These are phyloP conservation scores for Chalcis sispes DNA, from an alignment of 2,888 invertebrate species.

Conservation along the genomic window DNA sequence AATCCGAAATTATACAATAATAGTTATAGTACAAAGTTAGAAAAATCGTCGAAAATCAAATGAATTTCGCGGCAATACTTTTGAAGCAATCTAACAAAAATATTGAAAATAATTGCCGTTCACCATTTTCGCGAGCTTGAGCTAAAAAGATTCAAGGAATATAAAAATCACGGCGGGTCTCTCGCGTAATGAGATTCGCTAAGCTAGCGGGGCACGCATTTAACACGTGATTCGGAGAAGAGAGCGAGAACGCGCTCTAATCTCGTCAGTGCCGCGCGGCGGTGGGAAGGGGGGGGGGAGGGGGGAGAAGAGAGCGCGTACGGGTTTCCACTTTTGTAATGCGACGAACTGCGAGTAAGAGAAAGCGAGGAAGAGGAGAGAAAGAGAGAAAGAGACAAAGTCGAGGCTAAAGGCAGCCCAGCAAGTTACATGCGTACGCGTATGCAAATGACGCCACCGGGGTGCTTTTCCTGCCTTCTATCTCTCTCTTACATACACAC, in stretches of 20 bases:
- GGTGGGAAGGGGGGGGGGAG: background rate
- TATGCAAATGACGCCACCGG: slow-evolving; percentile 34
- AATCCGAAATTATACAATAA: no score
- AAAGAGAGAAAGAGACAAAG: background rate
- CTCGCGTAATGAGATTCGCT: background rate
- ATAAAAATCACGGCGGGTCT: no score
- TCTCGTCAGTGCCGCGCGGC: slow-evolving; percentile 10
- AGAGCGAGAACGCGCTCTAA: background rate
- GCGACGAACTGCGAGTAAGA: background rate
- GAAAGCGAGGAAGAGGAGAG: background rate
- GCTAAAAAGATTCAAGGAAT: no score
- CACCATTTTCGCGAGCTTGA: no score
- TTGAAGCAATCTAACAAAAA: no score
- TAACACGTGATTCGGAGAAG: slow-evolving; percentile 10
- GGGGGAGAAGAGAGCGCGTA: background rate
- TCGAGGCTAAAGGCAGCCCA: background rate
- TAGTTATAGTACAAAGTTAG: no score
- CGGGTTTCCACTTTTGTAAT: slow-evolving; percentile 39
- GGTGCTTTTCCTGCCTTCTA: no score
- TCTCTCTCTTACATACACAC: no score
- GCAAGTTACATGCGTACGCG: slow-evolving; percentile 40
- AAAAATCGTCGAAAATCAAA: no score
- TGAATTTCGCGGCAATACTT: no score
- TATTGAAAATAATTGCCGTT: no score
- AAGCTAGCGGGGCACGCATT: background rate